These are phyloP conservation scores for Teleiodes luculella DNA, from an alignment of 2,888 invertebrate genomes.

Conservation along the genomic window DNA sequence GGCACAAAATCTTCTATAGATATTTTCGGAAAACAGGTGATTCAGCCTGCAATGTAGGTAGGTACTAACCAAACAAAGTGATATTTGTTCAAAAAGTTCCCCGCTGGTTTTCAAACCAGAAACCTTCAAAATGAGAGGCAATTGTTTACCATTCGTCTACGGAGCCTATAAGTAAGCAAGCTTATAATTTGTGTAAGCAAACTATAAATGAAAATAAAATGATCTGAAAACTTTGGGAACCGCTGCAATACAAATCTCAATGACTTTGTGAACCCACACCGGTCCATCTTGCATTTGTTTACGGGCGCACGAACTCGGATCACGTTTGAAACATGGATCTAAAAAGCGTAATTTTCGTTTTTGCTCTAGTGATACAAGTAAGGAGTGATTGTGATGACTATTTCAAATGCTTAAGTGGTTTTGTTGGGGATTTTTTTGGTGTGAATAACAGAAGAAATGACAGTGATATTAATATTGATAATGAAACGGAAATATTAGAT, in stretches of 20 bases:
- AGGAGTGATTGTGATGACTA: slow-evolving; percentile 49
- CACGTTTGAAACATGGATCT: slow-evolving; percentile 38
- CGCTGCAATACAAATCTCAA: background rate
- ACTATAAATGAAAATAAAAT: too few relatives aligned
- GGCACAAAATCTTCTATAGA: too few relatives aligned
- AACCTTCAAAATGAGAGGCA: too few relatives aligned
- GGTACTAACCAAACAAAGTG: too few relatives aligned
- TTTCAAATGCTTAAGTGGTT: slow-evolving; percentile 40
- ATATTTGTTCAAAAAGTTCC: too few relatives aligned
- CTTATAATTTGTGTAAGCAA: too few relatives aligned
- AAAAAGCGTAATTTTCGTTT: slow-evolving; percentile 27
- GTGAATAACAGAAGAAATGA: background rate
- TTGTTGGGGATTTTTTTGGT: slow-evolving; percentile 37
- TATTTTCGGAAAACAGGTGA: too few relatives aligned
- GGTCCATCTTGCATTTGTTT: slow-evolving; percentile 49
- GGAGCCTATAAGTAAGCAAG: too few relatives aligned
- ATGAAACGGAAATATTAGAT: background rate
- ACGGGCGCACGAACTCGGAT: slow-evolving; percentile 37
- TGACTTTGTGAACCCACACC: background rate
- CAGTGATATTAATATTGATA: background rate
- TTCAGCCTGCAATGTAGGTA: too few relatives aligned
- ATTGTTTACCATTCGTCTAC: too few relatives aligned
- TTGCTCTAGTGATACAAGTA: slow-evolving; percentile 28
- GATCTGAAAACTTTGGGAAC: too few relatives aligned
- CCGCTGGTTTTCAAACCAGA: too few relatives aligned